These are phyloP conservation scores for Rhynchonycteris naso DNA, from an alignment of 2,797 vertebrate species.

Conservation along the genomic window DNA sequence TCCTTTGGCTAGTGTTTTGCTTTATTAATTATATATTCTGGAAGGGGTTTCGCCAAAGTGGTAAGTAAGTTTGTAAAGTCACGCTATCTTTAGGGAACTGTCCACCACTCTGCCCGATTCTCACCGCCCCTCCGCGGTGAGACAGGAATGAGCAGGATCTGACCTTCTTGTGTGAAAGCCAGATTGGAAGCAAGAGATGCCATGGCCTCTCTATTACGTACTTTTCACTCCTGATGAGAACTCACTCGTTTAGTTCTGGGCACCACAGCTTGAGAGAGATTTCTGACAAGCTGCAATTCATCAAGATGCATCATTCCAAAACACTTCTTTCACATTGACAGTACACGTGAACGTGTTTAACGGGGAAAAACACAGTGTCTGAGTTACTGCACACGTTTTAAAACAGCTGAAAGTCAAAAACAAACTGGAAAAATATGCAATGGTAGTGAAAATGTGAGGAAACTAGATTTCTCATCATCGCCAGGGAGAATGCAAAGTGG, in stretches of 20 bases:
- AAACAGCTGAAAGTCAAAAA: background rate
- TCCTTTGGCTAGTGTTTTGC: rapidly evolving
- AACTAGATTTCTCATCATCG: background rate
- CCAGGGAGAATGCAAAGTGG: background rate
- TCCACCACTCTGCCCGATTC: background rate
- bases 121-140: background rate
- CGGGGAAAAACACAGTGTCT: background rate
- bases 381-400: background rate
- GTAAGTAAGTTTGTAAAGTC: slow-evolving; percentile 26
- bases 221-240: background rate
- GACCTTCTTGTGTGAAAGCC: background rate
- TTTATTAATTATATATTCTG: background rate
- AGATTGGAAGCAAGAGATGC: background rate
- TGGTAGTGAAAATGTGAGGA: background rate
- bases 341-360: background rate
- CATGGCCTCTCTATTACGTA: background rate
- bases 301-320: background rate
- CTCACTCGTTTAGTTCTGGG: background rate
- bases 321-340: background rate
- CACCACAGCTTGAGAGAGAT: background rate
- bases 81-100: background rate
- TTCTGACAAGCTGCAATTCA: background rate
- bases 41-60: rapidly evolving
- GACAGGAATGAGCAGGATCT: background rate
- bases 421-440: background rate